Evolutionary conservation across 2,888 invertebrate genomes (phyloP), one percentile per base, ranked within the genome.

Genomic region (Lasioglossum malachurum): DNA sequence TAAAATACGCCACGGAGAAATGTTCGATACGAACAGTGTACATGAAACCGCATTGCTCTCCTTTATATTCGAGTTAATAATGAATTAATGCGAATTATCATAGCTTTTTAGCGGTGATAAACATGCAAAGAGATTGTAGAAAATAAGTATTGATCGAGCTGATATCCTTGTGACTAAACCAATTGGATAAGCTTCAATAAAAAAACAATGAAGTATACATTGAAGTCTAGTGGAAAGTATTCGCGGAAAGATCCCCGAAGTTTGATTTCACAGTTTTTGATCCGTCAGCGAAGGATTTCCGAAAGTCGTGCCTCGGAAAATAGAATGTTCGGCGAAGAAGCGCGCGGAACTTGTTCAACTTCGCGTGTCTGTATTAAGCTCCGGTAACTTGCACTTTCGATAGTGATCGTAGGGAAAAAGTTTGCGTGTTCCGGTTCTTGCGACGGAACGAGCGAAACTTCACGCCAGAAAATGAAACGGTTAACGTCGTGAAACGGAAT

Each of bases 381-480:
- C 41, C 49, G 77, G 38, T 67, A 80, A 80, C 67, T 80, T 80
- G 78, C 78, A 69, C 67, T 80, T 41, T 69, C 67, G 38, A 41
- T 31, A 67, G 41, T 41, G 46, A 77, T 67, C 67, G 49, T 12
- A 23, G 10, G 53, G 19, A 67, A 67, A 35, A 35, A 77, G 67
- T 67, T 77, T 31, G 38, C 41, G 16, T 49, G 41, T 41, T 53
- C 31, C n/a, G 31, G 12, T 7, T 60, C n/a, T 75, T 27, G 19
- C 41, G 23, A 3, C 67, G 31, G 31, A 60, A 60, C 67, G 67
- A 19, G 67, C 19, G 10, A 31, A 67, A 67, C 31, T 67, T 16
- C 3, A 23, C 14, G n/a, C 23, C 53, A 31, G 38, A 31, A 3
- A 49, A 49, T 49, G 31, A 49, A 49, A 73, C 49, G 23, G 44